Evolutionary conservation across 1,140 invertebrate species (phyloP), one percentile per base, ranked within the genome.

Genomic region (Lucilia sericata): DNA sequence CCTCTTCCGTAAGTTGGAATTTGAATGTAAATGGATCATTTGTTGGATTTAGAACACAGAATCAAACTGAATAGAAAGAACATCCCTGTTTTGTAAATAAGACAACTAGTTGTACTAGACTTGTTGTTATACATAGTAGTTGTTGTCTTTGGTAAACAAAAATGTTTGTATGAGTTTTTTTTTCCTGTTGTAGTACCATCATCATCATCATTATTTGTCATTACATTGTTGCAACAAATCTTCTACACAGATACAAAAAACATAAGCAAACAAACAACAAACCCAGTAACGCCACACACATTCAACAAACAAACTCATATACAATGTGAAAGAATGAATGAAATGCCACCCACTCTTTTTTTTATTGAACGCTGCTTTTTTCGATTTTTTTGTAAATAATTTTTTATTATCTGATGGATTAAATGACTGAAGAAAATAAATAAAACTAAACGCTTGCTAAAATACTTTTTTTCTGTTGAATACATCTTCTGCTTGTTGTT

Each of bases 171-270:
- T 12, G 17, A 5, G 51, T 12, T 12, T 55, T 12, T n/a, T n/a
- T n/a, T n/a, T n/a, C n/a, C n/a, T 60, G 51, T 60, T 70, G 19
- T 70, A 25, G 65, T 70, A 70, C 21, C 65, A 70, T 70, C 65
- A 70, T 70, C 25, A 70, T 70, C 65, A 70, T 70, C 65, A 70
- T 70, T 70, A 70, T 70, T 70, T 70, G 65, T 70, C 65, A 70
- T 70, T 70, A 70, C 65, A 70, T 70, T 70, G 65, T 70, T 70
- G 65, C 65, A 70, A 70, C n/a, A 70, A 70, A 25, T 21, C 65
- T 21, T 60, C 14, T 2, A n/a, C 14, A 30, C 14, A n/a, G 13
- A 12, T 17, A 17, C 14, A 30, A 30, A 30, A 30, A 30, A 30
- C 1, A 3, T 3, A 3, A 30, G 25, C n/a, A 60, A 60, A 60